Evolutionary conservation across 1,140 invertebrate species (phyloP).

Genomic region (Aphis gossypii): DNA sequence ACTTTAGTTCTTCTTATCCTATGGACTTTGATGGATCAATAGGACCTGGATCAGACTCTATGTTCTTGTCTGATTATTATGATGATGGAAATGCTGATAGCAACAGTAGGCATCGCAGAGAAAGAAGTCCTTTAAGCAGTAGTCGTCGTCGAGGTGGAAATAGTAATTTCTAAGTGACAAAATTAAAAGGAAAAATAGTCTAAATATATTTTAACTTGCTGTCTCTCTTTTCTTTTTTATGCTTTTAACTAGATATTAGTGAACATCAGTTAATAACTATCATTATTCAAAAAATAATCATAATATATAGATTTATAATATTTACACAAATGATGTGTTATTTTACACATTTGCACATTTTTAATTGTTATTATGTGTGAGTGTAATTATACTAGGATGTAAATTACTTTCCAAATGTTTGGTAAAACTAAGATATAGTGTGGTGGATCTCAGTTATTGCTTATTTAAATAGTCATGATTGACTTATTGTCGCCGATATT

Average conservation of each 20-base stretch:
- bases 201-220: not conserved
- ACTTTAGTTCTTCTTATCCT: constrained; percentile 30
- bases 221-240: not conserved
- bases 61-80: constrained; percentile 38
- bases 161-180: not conserved
- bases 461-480: not conserved
- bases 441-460: constrained; percentile 37
- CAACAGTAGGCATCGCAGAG: not conserved
- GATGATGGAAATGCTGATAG: not conserved
- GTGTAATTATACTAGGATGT: not conserved
- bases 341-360: not conserved
- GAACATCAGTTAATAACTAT: not conserved
- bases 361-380: not conserved
- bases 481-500: not conserved
- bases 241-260: not conserved
- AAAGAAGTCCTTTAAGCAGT: constrained; percentile 30
- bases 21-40: constrained; percentile 54
- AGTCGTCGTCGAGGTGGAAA: not conserved
- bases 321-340: not conserved
- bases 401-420: not conserved
- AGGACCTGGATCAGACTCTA: not conserved
- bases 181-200: not conserved
- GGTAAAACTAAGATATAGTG: not conserved
- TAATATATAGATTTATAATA: not conserved
- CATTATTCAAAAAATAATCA: not conserved